A percentile compares a stretch with the other conserved stretches of the same genome.
phyloP scores from a whole-genome alignment of 2,797 vertebrate species.

The Tarsius wallacei region DNA sequence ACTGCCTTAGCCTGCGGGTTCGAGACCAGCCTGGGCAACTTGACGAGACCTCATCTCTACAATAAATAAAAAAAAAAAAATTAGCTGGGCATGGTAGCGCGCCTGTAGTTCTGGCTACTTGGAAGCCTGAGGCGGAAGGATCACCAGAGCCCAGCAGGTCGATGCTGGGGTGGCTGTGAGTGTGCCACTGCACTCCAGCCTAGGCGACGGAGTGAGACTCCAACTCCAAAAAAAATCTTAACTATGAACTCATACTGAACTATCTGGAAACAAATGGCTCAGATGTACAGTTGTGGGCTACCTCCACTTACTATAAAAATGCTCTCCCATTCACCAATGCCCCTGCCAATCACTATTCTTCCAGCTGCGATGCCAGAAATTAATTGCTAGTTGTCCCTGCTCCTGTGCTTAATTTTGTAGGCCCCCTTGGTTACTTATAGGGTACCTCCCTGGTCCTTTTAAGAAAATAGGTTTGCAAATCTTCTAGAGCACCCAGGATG shows the following conservation, averaged over 20 bases:
- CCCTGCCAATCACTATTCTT: neutral
- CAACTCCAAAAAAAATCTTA: too few species aligned
- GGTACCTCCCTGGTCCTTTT: neutral
- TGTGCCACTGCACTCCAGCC: too few species aligned
- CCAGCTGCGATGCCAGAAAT: neutral
- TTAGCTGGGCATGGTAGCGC: too few species aligned
- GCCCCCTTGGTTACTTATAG: neutral
- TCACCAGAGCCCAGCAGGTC: too few species aligned
- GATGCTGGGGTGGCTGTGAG: too few species aligned
- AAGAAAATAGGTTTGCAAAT: neutral
- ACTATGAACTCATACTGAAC: neutral
- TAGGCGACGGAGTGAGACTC: too few species aligned
- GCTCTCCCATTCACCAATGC: accelerated
- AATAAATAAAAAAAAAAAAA: too few species aligned
- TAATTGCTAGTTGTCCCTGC: neutral
- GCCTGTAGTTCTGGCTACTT: too few species aligned
- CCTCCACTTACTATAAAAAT: neutral
- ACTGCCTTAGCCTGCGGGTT: too few species aligned
- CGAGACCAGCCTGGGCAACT: too few species aligned
- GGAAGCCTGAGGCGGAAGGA: too few species aligned
- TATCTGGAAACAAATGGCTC: neutral
- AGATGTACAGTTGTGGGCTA: neutral
- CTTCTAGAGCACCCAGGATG: neutral
- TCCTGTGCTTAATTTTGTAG: neutral
- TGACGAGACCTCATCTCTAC: too few species aligned